Percentiles rank a stretch among this genome's conserved stretches.
phyloP scores from a whole-genome alignment of 2,113 vertebrate genomes.

The Pseudolaguvia tuberculata region DNA sequence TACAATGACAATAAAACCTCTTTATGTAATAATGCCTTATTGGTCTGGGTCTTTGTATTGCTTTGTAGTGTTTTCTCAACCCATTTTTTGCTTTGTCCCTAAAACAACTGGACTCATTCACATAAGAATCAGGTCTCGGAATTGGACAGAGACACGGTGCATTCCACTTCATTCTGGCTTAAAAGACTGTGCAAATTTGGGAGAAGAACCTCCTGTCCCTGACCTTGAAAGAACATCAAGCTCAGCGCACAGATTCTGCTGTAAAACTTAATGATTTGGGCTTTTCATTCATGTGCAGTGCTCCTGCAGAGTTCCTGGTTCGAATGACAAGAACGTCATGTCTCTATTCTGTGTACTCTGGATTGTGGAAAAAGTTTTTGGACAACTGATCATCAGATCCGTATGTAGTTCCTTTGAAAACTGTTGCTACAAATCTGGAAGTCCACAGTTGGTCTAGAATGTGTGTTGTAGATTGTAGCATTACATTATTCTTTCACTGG shows the following conservation, averaged over 20 bases:
- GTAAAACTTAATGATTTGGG: conserved; percentile 3
- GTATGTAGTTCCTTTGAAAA: no score
- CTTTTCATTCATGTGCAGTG: no score
- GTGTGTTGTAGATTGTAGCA: no score
- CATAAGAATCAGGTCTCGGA: conserved; percentile 17
- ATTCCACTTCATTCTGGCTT: conserved; percentile 26
- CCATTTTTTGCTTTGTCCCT: not conserved
- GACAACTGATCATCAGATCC: no score
- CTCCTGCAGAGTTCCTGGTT: not conserved
- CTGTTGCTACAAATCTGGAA: no score
- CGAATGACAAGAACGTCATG: no score
- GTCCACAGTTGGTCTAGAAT: no score
- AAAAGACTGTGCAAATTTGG: conserved; percentile 22
- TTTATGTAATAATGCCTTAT: not conserved
- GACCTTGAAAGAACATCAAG: conserved; percentile 11
- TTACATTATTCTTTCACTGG: no score
- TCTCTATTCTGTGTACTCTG: no score
- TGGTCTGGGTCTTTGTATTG: not conserved
- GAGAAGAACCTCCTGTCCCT: conserved; percentile 8
- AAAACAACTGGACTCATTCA: conserved; percentile 10
- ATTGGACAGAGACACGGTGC: conserved; percentile 20
- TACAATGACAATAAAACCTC: no score
- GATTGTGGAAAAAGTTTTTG: no score
- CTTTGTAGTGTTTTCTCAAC: no score
- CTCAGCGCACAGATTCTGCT: conserved; percentile 1